Evolutionary conservation across 1,140 invertebrate species (phyloP).

Genomic region (Apocrypta bakeri): DNA sequence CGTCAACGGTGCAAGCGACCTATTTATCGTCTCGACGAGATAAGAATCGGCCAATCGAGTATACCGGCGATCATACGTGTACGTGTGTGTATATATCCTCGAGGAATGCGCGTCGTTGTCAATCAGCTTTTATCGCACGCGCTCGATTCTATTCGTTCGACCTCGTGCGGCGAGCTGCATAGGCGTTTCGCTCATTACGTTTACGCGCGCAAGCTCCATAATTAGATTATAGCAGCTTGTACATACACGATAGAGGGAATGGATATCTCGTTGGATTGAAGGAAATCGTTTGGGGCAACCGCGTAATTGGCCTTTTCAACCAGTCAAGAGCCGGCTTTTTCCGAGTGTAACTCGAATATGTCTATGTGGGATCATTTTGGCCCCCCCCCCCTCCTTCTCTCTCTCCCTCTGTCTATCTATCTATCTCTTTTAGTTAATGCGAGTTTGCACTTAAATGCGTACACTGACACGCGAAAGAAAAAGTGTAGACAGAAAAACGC

Average conservation of each 20-base stretch:
- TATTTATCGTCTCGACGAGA: slow-evolving; percentile 40
- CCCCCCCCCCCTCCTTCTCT: too few relatives aligned
- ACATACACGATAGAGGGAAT: too few relatives aligned
- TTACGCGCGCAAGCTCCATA: background rate
- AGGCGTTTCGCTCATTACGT: slow-evolving; percentile 13
- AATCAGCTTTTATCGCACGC: slow-evolving; percentile 16
- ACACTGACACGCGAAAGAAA: too few relatives aligned
- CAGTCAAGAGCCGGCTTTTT: too few relatives aligned
- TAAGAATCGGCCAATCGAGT: slow-evolving; percentile 43
- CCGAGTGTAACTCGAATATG: too few relatives aligned
- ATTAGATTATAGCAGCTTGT: slow-evolving; percentile 1
- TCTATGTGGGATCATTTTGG: too few relatives aligned
- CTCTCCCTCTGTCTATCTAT: too few relatives aligned
- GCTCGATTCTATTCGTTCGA: slow-evolving; percentile 5
- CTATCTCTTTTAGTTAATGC: too few relatives aligned
- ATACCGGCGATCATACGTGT: background rate
- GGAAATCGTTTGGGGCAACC: too few relatives aligned
- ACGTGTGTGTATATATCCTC: background rate
- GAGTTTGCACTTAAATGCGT: too few relatives aligned
- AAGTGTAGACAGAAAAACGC: background rate
- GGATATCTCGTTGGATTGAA: too few relatives aligned
- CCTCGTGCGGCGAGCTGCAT: background rate
- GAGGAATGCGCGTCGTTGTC: slow-evolving; percentile 14
- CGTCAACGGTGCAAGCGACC: slow-evolving; percentile 40
- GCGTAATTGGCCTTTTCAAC: background rate